phyloP scores from a whole-genome alignment of 2,888 invertebrate genomes.

The Pammene aurita region DNA sequence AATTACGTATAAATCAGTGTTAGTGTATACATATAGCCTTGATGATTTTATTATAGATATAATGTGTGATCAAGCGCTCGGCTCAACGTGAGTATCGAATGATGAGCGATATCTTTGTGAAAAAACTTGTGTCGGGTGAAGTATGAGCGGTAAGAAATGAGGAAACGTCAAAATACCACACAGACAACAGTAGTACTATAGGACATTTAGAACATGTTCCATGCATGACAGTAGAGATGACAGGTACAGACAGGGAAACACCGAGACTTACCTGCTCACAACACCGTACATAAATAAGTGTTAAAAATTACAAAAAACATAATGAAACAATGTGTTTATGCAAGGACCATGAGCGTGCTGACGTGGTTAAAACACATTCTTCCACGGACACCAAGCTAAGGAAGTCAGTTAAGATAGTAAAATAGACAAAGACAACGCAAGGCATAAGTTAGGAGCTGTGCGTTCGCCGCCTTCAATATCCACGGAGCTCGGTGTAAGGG shows the following conservation, averaged over 20 bases:
- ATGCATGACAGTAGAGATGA: constrained; percentile 75
- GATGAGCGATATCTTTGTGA: constrained; percentile 59
- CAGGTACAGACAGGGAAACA: constrained; percentile 66
- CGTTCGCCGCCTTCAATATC: constrained; percentile 78
- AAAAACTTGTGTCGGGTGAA: constrained; percentile 69
- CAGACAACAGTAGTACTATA: constrained; percentile 38
- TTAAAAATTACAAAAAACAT: constrained; percentile 60
- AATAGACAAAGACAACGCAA: constrained; percentile 75
- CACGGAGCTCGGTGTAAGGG: constrained; percentile 63
- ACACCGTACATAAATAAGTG: constrained; percentile 49
- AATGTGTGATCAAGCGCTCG: constrained; percentile 64
- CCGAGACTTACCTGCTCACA: constrained; percentile 76
- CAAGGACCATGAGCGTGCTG: constrained; percentile 41
- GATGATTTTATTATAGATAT: constrained; percentile 49
- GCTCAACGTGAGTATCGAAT: constrained; percentile 59
- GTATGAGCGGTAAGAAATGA: constrained; percentile 73
- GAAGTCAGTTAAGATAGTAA: constrained; percentile 70
- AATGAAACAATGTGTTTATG: constrained; percentile 73
- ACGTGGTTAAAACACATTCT: constrained; percentile 63
- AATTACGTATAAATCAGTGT: constrained; percentile 55
- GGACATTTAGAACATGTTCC: constrained; percentile 53
- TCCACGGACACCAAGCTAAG: constrained; percentile 75
- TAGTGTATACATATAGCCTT: constrained; percentile 57
- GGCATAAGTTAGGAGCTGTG: constrained; percentile 78
- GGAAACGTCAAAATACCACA: constrained; percentile 63